Evolutionary conservation across 2,113 vertebrate genomes (phyloP).

Genomic region (Peromyscus maniculatus): DNA sequence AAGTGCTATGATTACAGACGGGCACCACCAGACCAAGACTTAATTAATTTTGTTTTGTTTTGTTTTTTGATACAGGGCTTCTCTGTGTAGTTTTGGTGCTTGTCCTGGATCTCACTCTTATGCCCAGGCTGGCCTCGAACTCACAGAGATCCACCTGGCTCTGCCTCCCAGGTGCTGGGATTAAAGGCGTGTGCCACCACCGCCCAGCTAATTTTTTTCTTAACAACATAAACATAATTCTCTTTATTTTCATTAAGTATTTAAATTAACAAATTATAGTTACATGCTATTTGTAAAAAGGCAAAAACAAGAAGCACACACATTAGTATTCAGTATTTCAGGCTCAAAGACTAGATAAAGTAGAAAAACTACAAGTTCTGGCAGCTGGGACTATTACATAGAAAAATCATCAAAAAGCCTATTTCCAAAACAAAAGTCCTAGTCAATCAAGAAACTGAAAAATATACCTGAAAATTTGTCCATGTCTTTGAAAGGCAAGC

Average conservation of each 20-base stretch:
- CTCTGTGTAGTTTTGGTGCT: too few relatives aligned
- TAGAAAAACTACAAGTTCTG: neutral
- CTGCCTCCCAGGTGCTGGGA: too few relatives aligned
- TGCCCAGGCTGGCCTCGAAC: too few relatives aligned
- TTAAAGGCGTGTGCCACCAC: too few relatives aligned
- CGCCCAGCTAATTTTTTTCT: neutral
- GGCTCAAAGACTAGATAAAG: conserved; percentile 33
- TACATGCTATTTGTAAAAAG: neutral
- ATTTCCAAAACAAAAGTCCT: neutral
- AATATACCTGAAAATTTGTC: conserved; percentile 94
- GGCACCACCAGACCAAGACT: neutral
- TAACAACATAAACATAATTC: conserved; percentile 38
- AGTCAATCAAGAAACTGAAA: conserved; percentile 13
- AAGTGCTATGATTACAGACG: neutral
- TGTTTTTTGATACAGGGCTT: too few relatives aligned
- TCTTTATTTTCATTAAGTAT: neutral
- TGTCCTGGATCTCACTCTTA: too few relatives aligned
- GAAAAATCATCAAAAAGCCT: conserved; percentile 23
- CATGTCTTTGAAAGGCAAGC: conserved; percentile 94
- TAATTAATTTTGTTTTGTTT: neutral
- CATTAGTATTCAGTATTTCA: neutral
- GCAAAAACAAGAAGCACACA: neutral
- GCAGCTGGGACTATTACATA: neutral
- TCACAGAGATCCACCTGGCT: too few relatives aligned
- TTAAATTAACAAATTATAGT: neutral